phyloP scores from a whole-genome alignment of 2,888 invertebrate species.

The Lochmaea crataegi region DNA sequence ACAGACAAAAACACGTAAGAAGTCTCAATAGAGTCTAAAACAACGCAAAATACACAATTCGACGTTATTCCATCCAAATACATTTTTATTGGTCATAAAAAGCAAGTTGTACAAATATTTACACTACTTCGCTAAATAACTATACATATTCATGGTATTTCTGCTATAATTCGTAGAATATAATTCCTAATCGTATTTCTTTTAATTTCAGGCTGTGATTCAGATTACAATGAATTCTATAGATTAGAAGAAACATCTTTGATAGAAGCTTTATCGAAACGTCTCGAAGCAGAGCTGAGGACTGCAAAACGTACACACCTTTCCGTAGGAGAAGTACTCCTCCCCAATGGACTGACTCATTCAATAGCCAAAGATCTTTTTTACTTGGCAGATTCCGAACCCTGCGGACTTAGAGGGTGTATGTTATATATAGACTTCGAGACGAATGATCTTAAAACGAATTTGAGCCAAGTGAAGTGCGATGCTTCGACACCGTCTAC shows the following conservation, averaged over 20 bases:
- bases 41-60: too few species aligned
- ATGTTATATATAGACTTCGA: constrained; percentile 85
- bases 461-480: constrained; percentile 83
- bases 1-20: too few species aligned
- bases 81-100: constrained; percentile 1
- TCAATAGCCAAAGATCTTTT: constrained; percentile 82
- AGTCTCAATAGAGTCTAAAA: too few species aligned
- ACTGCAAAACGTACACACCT: constrained; percentile 84
- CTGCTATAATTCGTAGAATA: neutral
- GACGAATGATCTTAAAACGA: constrained; percentile 73
- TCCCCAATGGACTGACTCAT: constrained; percentile 83
- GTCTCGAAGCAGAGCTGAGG: constrained; percentile 81
- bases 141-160: neutral
- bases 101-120: neutral
- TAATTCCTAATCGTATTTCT: constrained; percentile 15
- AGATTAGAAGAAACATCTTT: constrained; percentile 66
- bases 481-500: constrained; percentile 88
- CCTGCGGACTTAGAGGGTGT: constrained; percentile 89
- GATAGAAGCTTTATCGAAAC: constrained; percentile 77
- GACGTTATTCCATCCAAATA: too few species aligned
- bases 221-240: constrained; percentile 31
- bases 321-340: constrained; percentile 82
- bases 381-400: constrained; percentile 85
- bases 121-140: too few species aligned
- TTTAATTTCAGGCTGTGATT: constrained; percentile 25